Evolutionary conservation across 1,140 invertebrate genomes (phyloP).

Genomic region (Mercenaria mercenaria): DNA sequence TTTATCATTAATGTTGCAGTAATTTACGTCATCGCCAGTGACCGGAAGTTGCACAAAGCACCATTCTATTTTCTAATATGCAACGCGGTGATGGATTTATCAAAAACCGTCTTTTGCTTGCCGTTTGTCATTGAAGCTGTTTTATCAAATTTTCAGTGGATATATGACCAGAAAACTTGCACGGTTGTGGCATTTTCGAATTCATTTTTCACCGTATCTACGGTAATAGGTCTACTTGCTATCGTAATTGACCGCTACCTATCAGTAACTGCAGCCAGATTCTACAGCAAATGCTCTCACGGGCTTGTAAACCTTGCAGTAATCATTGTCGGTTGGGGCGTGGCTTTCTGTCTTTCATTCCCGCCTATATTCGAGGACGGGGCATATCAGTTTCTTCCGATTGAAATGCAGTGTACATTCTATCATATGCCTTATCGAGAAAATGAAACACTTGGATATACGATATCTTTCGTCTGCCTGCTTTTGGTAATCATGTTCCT

Average conservation of each 20-base stretch:
- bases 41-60: constrained; percentile 77
- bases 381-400: constrained; percentile 78
- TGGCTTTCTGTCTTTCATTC: constrained; percentile 78
- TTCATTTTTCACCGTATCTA: constrained; percentile 82
- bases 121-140: constrained; percentile 81
- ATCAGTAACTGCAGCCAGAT: constrained; percentile 76
- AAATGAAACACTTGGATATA: constrained; percentile 82
- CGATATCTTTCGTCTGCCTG: constrained; percentile 77
- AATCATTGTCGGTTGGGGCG: constrained; percentile 77
- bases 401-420: constrained; percentile 81
- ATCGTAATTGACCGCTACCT: constrained; percentile 81
- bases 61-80: constrained; percentile 83
- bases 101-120: constrained; percentile 80
- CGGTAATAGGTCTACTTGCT: constrained; percentile 76
- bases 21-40: constrained; percentile 78
- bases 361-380: constrained; percentile 82
- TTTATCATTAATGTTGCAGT: constrained; percentile 75
- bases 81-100: constrained; percentile 80
- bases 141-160: constrained; percentile 78
- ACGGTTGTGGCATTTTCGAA: constrained; percentile 82
- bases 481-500: constrained; percentile 75
- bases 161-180: constrained; percentile 77
- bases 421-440: constrained; percentile 76
- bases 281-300: constrained; percentile 76
- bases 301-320: constrained; percentile 75